Conservation (phyloP, 1,140 invertebrate species). For the Neoseiulus cucumeris region DNA sequence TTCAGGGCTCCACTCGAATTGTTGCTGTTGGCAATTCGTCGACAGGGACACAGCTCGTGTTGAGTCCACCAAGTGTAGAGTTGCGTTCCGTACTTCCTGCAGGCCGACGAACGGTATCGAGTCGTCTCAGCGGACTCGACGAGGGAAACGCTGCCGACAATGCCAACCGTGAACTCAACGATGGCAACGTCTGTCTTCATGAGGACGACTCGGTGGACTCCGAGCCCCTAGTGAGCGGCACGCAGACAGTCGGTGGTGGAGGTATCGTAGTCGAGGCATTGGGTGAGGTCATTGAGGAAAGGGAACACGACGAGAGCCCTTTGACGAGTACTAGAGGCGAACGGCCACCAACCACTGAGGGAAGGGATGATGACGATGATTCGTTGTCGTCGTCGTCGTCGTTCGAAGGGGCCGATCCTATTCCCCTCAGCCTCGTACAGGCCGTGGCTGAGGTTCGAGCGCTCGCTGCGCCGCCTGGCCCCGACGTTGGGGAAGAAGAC, state of each 20-base stretch:
- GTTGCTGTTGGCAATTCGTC: not conserved
- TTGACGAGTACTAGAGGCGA: too few relatives aligned
- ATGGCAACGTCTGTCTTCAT: not conserved
- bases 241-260: not conserved
- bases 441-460: constrained; percentile 6
- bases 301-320: not conserved
- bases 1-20: not conserved
- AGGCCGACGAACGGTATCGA: too few relatives aligned
- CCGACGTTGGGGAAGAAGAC: not conserved
- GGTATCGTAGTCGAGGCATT: not conserved
- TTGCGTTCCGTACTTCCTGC: not conserved
- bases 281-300: not conserved
- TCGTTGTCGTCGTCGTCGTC: too few relatives aligned
- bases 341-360: too few relatives aligned
- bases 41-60: not conserved
- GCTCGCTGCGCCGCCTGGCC: constrained; percentile 9
- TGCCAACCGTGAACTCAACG: not conserved
- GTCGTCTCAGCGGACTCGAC: too few relatives aligned
- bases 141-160: too few relatives aligned
- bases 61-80: not conserved
- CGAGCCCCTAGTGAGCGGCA: not conserved
- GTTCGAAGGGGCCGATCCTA: not conserved
- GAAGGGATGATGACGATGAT: too few relatives aligned
- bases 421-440: constrained; percentile 8
- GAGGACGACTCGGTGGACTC: not conserved